Evolutionary conservation across 1,140 invertebrate genomes (phyloP).

Genomic region (Drosophila triauraria): DNA sequence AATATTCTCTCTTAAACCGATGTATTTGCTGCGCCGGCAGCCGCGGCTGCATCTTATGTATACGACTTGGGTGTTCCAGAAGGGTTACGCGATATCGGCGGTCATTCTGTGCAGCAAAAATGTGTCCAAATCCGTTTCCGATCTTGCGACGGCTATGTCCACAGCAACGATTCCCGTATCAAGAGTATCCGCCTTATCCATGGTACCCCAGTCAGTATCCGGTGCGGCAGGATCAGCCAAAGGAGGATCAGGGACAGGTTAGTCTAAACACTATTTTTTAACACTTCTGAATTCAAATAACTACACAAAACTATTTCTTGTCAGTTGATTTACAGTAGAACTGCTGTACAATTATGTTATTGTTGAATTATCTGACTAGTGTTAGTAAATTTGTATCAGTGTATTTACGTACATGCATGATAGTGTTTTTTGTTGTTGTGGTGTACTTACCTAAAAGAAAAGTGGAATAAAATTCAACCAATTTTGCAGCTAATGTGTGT

Average conservation of each 20-base stretch:
- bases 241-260: background rate
- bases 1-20: conserved; percentile 19
- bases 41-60: conserved; percentile 9
- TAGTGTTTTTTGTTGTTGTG: too few species aligned
- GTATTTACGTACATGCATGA: too few species aligned
- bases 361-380: too few species aligned
- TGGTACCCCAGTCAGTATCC: conserved; percentile 7
- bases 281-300: too few species aligned
- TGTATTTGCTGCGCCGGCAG: conserved; percentile 52
- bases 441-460: too few species aligned
- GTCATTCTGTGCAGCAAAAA: background rate
- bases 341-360: too few species aligned
- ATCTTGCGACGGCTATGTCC: conserved; percentile 23
- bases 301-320: too few species aligned
- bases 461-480: too few species aligned
- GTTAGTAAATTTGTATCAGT: too few species aligned
- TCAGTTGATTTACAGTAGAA: too few species aligned
- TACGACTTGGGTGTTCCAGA: background rate
- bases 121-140: conserved; percentile 33
- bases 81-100: background rate
- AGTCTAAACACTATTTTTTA: background rate
- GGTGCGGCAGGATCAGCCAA: background rate
- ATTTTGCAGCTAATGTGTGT: too few species aligned
- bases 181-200: conserved; percentile 19
- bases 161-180: background rate